Conservation (phyloP, 2,797 vertebrate species). For the Gallinago stenura region DNA sequence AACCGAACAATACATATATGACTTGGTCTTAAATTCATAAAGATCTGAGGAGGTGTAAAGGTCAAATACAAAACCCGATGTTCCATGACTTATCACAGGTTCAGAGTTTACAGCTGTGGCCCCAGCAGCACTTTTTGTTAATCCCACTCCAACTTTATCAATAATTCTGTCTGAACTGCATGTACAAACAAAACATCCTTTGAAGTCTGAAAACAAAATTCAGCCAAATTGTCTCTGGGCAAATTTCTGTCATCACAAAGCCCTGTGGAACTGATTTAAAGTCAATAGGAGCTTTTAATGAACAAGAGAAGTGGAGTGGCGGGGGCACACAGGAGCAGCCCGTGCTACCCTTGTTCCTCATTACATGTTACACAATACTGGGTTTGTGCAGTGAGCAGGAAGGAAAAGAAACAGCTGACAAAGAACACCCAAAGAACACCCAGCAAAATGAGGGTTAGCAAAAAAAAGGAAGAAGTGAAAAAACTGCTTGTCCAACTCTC, state of each 20-base stretch:
- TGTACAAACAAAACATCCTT: constrained; percentile 13
- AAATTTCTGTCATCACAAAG: constrained; percentile 54
- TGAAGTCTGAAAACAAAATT: constrained; percentile 58
- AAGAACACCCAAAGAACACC: background rate
- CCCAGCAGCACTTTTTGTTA: constrained; percentile 34
- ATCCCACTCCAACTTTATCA: constrained; percentile 47
- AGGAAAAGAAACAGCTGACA: background rate
- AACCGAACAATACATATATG: background rate
- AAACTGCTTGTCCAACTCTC: background rate
- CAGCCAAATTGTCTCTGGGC: constrained; percentile 53
- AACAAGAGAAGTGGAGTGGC: background rate
- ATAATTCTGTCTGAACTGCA: constrained; percentile 67
- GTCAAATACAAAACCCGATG: background rate
- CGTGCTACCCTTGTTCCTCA: background rate
- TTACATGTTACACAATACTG: background rate
- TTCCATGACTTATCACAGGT: background rate
- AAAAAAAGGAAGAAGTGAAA: background rate
- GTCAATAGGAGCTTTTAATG: constrained; percentile 50
- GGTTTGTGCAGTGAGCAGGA: background rate
- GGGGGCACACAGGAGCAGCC: background rate
- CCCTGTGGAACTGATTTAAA: constrained; percentile 41
- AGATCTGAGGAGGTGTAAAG: background rate
- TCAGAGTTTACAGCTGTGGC: background rate
- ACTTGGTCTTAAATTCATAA: background rate
- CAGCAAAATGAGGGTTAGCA: background rate